Conservation (phyloP, 2,888 invertebrate genomes). For the Agrilus biguttatus region DNA sequence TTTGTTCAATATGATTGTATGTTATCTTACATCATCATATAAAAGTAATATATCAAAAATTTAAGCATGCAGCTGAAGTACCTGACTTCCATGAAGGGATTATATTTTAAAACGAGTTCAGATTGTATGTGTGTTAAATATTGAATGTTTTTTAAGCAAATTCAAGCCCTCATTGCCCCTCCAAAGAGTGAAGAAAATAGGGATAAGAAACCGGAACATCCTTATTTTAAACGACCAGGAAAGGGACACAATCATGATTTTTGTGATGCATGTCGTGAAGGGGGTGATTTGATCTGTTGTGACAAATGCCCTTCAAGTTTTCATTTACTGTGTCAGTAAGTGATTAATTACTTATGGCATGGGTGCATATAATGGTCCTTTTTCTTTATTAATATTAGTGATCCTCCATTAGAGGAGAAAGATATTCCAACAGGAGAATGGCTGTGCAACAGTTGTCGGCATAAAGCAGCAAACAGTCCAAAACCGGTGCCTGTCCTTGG, state of each 20-base stretch:
- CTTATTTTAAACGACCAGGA: constrained; percentile 75
- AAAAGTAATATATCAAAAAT: too few species aligned
- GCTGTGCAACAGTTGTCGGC: constrained; percentile 74
- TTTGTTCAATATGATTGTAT: too few species aligned
- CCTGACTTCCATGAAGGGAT: too few species aligned
- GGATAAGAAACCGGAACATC: constrained; percentile 48
- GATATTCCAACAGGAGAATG: constrained; percentile 86
- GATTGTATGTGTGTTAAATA: constrained; percentile 7
- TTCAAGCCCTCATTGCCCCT: constrained; percentile 76
- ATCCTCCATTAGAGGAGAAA: constrained; percentile 81
- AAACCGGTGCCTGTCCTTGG: constrained; percentile 16
- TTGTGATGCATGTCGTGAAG: constrained; percentile 89
- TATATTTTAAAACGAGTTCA: too few species aligned
- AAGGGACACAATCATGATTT: constrained; percentile 83
- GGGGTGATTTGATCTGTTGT: constrained; percentile 89
- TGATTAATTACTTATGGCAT: constrained; percentile 11
- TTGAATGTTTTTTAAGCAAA: constrained; percentile 48
- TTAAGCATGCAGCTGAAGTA: too few species aligned
- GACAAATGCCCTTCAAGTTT: constrained; percentile 93
- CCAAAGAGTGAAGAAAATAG: constrained; percentile 64
- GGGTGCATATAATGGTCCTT: neutral
- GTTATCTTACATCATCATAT: too few species aligned
- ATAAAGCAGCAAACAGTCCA: constrained; percentile 23
- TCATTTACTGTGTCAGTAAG: constrained; percentile 91
- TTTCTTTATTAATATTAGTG: constrained; percentile 39